A percentile compares a stretch with the other conserved stretches of the same genome.
Conservation (phyloP, 1,140 invertebrate species). For the Saxidomus purpurata region DNA sequence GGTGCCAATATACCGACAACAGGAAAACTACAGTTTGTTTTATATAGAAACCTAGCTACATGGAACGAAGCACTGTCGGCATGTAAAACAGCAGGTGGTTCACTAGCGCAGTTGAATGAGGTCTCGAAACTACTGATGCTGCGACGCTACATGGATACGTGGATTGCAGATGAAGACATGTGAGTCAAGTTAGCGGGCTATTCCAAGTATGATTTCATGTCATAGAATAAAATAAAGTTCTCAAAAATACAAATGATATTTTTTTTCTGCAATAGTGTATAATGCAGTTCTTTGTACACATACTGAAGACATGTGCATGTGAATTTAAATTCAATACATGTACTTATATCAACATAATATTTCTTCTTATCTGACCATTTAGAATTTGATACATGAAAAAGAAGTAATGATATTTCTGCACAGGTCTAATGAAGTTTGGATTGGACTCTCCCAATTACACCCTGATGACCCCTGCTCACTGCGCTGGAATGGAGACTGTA, state of each 20-base stretch:
- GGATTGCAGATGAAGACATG: background rate
- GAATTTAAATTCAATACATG: no score
- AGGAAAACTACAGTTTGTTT: background rate
- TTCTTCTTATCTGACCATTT: no score
- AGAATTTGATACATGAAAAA: no score
- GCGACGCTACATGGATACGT: background rate
- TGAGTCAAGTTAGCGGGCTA: background rate
- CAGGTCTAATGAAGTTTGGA: background rate
- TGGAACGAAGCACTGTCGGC: constrained; percentile 20
- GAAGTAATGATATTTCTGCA: background rate
- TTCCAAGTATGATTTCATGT: no score
- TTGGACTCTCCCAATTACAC: background rate
- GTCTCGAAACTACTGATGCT: constrained; percentile 7
- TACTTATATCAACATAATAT: no score
- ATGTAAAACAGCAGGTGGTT: background rate
- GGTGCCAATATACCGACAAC: background rate
- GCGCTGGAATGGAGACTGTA: background rate
- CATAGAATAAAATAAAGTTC: no score
- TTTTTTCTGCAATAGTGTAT: no score
- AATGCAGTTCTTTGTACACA: no score
- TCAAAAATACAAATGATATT: no score
- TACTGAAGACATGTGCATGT: no score
- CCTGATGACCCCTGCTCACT: constrained; percentile 14
- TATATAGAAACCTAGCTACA: background rate
- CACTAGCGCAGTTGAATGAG: background rate